A percentile compares a stretch with the other conserved stretches of the same genome.
Conservation (phyloP, 2,797 vertebrate genomes). For the Heterohyrax brucei region DNA sequence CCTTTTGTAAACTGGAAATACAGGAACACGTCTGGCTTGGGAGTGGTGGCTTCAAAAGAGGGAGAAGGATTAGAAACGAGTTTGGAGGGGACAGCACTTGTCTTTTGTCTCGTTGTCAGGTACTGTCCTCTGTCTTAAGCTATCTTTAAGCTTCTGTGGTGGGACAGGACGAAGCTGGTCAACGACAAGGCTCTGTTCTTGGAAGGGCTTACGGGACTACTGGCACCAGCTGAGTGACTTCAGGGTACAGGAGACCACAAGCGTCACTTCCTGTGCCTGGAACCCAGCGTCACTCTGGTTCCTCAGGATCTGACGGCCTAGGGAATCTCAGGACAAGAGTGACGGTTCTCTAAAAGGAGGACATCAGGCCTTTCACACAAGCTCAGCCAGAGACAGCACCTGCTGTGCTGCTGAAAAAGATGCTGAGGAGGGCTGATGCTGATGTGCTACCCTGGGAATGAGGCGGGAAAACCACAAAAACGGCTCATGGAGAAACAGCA, state of each 20-base stretch:
- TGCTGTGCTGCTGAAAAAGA: background rate
- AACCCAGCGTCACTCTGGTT: background rate
- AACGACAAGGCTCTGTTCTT: background rate
- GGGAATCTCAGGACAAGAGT: background rate
- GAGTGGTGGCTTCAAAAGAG: background rate
- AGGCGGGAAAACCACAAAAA: background rate
- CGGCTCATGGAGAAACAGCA: too few species aligned
- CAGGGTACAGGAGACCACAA: background rate
- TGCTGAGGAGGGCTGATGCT: background rate
- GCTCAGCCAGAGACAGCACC: background rate
- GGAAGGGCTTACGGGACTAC: background rate
- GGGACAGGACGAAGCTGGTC: too few species aligned
- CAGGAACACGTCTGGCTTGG: background rate
- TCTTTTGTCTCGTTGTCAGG: too few species aligned
- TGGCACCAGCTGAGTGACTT: background rate
- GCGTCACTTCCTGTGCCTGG: background rate
- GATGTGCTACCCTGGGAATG: background rate
- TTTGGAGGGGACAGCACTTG: background rate
- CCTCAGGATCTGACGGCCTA: background rate
- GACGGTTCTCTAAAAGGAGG: background rate
- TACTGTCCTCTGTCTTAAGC: background rate
- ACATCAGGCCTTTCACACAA: background rate
- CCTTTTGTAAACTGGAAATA: background rate
- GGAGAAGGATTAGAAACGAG: background rate
- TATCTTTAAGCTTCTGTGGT: background rate